Evolutionary conservation across 2,797 vertebrate genomes (phyloP).

Genomic region (Masticophis lateralis): DNA sequence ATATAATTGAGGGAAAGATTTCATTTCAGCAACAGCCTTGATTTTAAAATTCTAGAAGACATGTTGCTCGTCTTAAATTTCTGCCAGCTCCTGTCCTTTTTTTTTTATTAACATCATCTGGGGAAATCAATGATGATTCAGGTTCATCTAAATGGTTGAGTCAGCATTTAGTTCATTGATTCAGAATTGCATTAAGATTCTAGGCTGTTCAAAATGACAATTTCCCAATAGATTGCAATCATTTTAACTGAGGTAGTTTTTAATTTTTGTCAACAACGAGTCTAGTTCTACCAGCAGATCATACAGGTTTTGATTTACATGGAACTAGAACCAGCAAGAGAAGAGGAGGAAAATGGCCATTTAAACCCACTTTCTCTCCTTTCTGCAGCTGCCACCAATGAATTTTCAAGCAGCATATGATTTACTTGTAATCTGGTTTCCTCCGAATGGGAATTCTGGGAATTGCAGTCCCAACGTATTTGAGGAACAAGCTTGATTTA

Average conservation of each 20-base stretch:
- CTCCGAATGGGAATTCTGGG: neutral
- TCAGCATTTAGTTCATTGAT: slow-evolving; percentile 3
- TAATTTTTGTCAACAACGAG: neutral
- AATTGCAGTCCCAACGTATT: neutral
- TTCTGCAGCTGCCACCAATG: neutral
- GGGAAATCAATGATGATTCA: neutral
- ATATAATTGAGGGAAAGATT: neutral
- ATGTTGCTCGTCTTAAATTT: neutral
- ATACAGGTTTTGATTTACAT: neutral
- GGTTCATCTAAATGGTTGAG: neutral
- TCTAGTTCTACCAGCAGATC: neutral
- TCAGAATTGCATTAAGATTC: slow-evolving; percentile 1
- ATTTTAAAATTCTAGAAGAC: neutral
- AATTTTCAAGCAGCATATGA: neutral
- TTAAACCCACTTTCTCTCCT: neutral
- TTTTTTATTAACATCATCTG: neutral
- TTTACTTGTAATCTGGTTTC: neutral
- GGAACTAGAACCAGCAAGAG: neutral
- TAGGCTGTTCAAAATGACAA: neutral
- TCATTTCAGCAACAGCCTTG: neutral
- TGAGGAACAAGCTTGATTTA: neutral
- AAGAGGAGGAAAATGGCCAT: neutral
- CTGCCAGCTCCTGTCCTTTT: neutral
- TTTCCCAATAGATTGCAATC: neutral
- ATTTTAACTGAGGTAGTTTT: neutral